These are phyloP conservation scores for Drosophila neutralis DNA, from an alignment of 2,888 invertebrate species.

Conservation along the genomic window DNA sequence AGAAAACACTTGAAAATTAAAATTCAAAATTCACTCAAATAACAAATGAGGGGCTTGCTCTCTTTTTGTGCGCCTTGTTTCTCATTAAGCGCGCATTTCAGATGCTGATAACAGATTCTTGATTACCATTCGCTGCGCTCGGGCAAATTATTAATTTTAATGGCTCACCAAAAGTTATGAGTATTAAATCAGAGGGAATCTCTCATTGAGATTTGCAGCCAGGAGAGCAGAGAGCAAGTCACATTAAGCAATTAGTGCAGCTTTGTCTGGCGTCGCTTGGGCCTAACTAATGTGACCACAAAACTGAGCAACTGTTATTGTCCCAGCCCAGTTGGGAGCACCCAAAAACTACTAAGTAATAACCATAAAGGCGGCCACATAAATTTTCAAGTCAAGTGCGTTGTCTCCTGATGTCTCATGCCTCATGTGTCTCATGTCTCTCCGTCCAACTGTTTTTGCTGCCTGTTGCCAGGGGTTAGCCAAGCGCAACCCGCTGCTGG, in stretches of 20 bases:
- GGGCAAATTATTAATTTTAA: slow-evolving; percentile 83
- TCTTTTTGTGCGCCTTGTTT: slow-evolving; percentile 1
- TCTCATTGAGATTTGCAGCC: slow-evolving; percentile 7
- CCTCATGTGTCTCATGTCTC: slow-evolving; percentile 10
- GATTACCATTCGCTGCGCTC: slow-evolving; percentile 53
- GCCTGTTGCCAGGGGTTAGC: slow-evolving; percentile 69
- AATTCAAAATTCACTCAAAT: slow-evolving; percentile 70
- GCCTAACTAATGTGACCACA: slow-evolving; percentile 67
- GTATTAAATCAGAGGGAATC: slow-evolving; percentile 38
- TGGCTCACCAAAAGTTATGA: slow-evolving; percentile 59
- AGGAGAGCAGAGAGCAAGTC: slow-evolving; percentile 34
- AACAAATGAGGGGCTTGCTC: slow-evolving; percentile 9
- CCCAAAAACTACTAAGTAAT: slow-evolving; percentile 55
- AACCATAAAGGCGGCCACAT: slow-evolving; percentile 79
- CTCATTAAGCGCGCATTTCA: slow-evolving; percentile 61
- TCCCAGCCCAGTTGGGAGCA: slow-evolving; percentile 6
- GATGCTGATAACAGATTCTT: slow-evolving; percentile 65
- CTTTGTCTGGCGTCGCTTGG: slow-evolving; percentile 68
- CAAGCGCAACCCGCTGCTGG: slow-evolving; percentile 80
- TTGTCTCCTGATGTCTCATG: slow-evolving; percentile 32
- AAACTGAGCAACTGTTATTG: slow-evolving; percentile 17
- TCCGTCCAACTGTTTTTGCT: not conserved
- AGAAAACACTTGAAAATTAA: slow-evolving; percentile 79
- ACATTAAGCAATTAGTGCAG: slow-evolving; percentile 70
- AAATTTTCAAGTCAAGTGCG: slow-evolving; percentile 83